Conservation (phyloP, 2,888 invertebrate genomes). For the Eudiplozoon nipponicum region DNA sequence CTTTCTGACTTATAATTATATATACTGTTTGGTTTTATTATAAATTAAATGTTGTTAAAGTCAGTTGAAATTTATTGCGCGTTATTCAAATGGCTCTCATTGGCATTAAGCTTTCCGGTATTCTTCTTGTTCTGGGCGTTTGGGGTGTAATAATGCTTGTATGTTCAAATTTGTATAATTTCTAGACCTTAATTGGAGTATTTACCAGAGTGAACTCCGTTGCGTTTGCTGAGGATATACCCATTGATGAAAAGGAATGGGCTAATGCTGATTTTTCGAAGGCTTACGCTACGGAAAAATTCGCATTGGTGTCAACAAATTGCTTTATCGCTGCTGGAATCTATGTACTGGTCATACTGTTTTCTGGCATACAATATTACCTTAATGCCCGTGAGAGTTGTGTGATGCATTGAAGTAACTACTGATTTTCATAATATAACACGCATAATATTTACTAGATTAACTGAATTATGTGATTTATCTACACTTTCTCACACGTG, state of each 20-base stretch:
- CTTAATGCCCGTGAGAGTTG: no score
- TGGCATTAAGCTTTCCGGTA: background rate
- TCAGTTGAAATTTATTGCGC: no score
- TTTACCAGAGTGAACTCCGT: slow-evolving; percentile 18
- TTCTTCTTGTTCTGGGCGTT: background rate
- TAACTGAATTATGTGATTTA: no score
- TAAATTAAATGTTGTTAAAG: no score
- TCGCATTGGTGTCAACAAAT: slow-evolving; percentile 18
- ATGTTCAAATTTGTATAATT: background rate
- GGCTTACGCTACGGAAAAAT: slow-evolving; percentile 18
- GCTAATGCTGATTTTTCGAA: slow-evolving; percentile 5
- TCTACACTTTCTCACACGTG: no score
- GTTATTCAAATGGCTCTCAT: no score
- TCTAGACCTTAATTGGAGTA: slow-evolving; percentile 17
- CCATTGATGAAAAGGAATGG: slow-evolving; percentile 18
- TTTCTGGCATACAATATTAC: slow-evolving; percentile 18
- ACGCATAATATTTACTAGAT: no score
- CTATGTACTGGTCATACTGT: slow-evolving; percentile 17
- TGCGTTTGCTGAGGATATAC: slow-evolving; percentile 18
- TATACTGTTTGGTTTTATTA: no score
- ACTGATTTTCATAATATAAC: no score
- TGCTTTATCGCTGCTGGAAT: slow-evolving; percentile 19
- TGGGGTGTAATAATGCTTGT: slow-evolving; percentile 2
- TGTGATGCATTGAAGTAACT: no score
- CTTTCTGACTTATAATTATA: no score